Percentiles rank a stretch among this genome's conserved stretches.
These are phyloP conservation scores for Camponotus fellah DNA, from an alignment of 2,888 invertebrate genomes.

Conservation along the genomic window DNA sequence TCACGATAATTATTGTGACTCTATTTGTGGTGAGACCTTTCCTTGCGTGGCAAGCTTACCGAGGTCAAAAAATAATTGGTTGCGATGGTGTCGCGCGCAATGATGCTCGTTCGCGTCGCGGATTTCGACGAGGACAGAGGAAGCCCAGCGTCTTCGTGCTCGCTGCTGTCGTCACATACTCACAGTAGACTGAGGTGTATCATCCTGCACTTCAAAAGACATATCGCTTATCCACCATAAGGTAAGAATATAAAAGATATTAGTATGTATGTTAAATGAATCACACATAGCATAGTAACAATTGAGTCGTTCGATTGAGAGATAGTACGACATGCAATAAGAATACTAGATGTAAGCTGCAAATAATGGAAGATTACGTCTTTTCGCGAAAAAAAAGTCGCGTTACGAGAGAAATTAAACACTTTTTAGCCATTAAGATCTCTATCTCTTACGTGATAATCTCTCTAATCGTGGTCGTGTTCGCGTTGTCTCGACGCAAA, in stretches of 20 bases:
- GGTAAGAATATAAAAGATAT: slow-evolving; percentile 66
- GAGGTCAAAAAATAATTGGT: slow-evolving; percentile 60
- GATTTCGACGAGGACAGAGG: slow-evolving; percentile 64
- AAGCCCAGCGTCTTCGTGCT: slow-evolving; percentile 69
- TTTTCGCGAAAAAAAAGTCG: slow-evolving; percentile 10
- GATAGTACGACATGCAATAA: neutral
- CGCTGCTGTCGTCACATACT: slow-evolving; percentile 66
- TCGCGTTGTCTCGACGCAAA: slow-evolving; percentile 60
- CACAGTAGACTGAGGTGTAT: slow-evolving; percentile 80
- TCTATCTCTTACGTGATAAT: slow-evolving; percentile 32
- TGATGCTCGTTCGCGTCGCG: slow-evolving; percentile 70
- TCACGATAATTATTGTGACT: slow-evolving; percentile 42
- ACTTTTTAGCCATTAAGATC: slow-evolving; percentile 41
- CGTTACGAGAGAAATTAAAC: slow-evolving; percentile 18
- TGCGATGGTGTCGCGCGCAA: slow-evolving; percentile 80
- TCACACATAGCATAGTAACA: neutral
- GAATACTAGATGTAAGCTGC: neutral
- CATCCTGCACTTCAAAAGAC: slow-evolving; percentile 79
- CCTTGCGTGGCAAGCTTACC: slow-evolving; percentile 34
- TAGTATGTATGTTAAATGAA: neutral
- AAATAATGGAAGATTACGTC: neutral
- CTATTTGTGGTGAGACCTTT: slow-evolving; percentile 24
- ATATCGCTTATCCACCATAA: slow-evolving; percentile 83
- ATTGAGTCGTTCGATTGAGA: neutral
- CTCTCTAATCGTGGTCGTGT: slow-evolving; percentile 40